phyloP scores from a whole-genome alignment of 2,113 vertebrate genomes.

The Pedionomus torquatus region DNA sequence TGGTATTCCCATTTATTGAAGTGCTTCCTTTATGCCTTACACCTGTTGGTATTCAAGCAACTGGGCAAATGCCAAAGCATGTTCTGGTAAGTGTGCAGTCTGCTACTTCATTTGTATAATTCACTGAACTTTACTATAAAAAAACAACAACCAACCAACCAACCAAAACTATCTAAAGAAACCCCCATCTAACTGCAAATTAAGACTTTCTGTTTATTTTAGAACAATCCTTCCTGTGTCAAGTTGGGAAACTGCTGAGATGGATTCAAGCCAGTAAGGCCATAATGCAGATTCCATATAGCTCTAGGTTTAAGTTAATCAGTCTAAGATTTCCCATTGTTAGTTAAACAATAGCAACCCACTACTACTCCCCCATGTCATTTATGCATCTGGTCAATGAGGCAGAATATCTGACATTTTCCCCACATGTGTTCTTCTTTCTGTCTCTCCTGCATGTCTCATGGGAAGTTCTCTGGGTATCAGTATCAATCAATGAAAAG shows the following conservation, averaged over 20 bases:
- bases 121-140: not conserved
- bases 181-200: not conserved
- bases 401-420: not conserved
- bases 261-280: not conserved
- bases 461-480: not conserved
- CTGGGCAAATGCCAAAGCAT: not conserved
- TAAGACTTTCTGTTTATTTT: not conserved
- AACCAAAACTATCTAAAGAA: not conserved
- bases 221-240: not conserved
- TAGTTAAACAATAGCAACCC: not conserved
- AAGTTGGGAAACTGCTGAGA: not conserved
- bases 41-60: conserved; percentile 24
- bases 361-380: not conserved
- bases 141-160: not conserved
- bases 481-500: not conserved
- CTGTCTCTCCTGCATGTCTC: not conserved
- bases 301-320: not conserved
- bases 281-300: not conserved
- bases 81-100: not conserved
- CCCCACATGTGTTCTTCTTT: not conserved
- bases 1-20: not conserved
- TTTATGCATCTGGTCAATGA: not conserved
- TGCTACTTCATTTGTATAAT: not conserved
- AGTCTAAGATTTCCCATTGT: not conserved
- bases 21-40: not conserved